Percentiles rank a stretch among this genome's conserved stretches.
Evolutionary conservation across 2,113 vertebrate species (phyloP).

Genomic region (Talpa occidentalis): DNA sequence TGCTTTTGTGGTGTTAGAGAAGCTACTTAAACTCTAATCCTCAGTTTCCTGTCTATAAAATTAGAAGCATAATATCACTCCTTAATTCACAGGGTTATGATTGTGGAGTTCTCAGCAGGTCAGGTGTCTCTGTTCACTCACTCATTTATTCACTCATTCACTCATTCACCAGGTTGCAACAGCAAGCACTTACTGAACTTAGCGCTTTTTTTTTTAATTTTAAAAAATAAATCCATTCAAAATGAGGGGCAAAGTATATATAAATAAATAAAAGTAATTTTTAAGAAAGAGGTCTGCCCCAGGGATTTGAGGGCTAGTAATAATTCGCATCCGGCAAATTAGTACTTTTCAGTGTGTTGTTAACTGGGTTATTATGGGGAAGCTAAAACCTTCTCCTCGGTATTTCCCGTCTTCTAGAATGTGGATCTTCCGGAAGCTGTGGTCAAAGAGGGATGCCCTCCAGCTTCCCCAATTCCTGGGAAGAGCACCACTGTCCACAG

Average conservation of each 20-base stretch:
- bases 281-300: neutral
- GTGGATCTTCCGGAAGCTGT: neutral
- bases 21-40: too few relatives aligned
- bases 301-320: neutral
- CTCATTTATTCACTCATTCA: neutral
- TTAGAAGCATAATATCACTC: accelerated
- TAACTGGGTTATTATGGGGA: neutral
- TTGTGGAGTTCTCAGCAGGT: too few relatives aligned
- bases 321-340: neutral
- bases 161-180: neutral
- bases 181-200: neutral
- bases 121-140: neutral
- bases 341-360: neutral
- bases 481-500: neutral
- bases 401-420: neutral
- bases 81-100: neutral
- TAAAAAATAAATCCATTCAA: neutral
- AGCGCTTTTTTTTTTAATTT: neutral
- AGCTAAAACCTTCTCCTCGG: neutral
- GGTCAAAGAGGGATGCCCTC: neutral
- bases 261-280: neutral
- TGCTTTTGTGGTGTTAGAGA: too few relatives aligned
- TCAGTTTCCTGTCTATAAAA: too few relatives aligned
- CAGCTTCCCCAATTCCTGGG: neutral
- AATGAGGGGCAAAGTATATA: neutral